Base-by-base conservation (phyloP, 2,888 invertebrate species). In the Parochlus steinenii region DNA sequence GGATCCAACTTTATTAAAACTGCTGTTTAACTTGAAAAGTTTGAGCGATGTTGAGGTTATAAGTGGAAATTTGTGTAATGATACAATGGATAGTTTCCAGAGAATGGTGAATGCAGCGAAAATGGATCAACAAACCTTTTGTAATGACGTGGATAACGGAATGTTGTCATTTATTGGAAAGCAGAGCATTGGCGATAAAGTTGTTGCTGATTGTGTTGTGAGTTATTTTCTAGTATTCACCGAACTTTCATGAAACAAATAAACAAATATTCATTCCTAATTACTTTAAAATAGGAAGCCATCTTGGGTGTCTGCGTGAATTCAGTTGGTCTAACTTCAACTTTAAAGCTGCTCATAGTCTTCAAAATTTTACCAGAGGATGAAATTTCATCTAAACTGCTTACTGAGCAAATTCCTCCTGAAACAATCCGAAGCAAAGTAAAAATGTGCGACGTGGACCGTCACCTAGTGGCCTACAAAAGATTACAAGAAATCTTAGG, bases 191-290 rank as follows among this genome's bases (percentile, higher is more conserved):
- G 45, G 61, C 0, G 71, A 75, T 50, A 76, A 86, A 67, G 56
- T 65, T 32, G 56, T 82, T 3, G 75, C 87, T 1, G 89, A 90
- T 55, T 65, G 68, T 27, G 69, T 85, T 2, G n/a, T n/a, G n/a
- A n/a, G n/a, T n/a, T n/a, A n/a, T n/a, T n/a, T n/a, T n/a, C n/a
- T n/a, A n/a, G n/a, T n/a, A n/a, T n/a, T n/a, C n/a, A n/a, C n/a
- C n/a, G n/a, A n/a, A n/a, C n/a, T n/a, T n/a, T n/a, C n/a, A n/a
- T n/a, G n/a, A n/a, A n/a, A n/a, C n/a, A n/a, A n/a, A n/a, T n/a
- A n/a, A n/a, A n/a, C n/a, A n/a, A n/a, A n/a, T n/a, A n/a, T n/a
- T n/a, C n/a, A n/a, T n/a, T n/a, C n/a, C n/a, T n/a, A n/a, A n/a
- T n/a, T n/a, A n/a, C n/a, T n/a, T n/a, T n/a, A n/a, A n/a, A n/a